Evolutionary conservation across 2,113 vertebrate genomes (phyloP), one percentile per base, ranked within the genome.

Genomic region (Tichodroma muraria): DNA sequence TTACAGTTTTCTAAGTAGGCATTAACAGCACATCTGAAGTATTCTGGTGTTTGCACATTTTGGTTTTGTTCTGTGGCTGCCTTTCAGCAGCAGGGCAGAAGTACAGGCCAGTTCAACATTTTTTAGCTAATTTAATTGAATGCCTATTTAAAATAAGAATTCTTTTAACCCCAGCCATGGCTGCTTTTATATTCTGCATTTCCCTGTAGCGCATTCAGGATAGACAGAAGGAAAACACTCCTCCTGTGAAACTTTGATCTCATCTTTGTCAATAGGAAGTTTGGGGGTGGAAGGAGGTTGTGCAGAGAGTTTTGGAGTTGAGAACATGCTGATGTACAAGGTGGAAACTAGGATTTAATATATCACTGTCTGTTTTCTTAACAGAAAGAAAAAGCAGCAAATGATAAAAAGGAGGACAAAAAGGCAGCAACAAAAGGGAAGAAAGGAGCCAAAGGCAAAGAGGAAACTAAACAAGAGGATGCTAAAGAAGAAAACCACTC

Each of bases 351-450:
- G 53, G 2, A 1, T 31, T 84, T 40, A 61, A 79, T 28, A 0
- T 5, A 4, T 45, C 28, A 5, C 5, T 25, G 11, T 73, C 38
- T 94, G 30, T 59, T 76, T 65, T 87, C 81, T 70, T 75, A 30
- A 83, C 97, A 99, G 99, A 99, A 98, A 98, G 98, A 98, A 96
- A 99, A 99, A 96, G 98, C 97, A 85, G 98, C 98, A 96, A 99
- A 98, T 84, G 98, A 99, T 91, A 98, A 98, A 93, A 98, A 98
- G 97, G 98, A 98, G 96, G 98, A 99, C 97, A 99, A 98, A 95
- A 98, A 98, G 44, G 95, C 95, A 92, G 91, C 97, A 63, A 93
- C 96, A 97, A 99, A 99, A 98, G 98, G 95, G 89, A 98, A 98
- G 97, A 97, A 98, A 88, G 98, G 98, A 98, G 97, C 98, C 92